Conservation (phyloP, 2,888 invertebrate genomes). For the Vandiemenella viatica region DNA sequence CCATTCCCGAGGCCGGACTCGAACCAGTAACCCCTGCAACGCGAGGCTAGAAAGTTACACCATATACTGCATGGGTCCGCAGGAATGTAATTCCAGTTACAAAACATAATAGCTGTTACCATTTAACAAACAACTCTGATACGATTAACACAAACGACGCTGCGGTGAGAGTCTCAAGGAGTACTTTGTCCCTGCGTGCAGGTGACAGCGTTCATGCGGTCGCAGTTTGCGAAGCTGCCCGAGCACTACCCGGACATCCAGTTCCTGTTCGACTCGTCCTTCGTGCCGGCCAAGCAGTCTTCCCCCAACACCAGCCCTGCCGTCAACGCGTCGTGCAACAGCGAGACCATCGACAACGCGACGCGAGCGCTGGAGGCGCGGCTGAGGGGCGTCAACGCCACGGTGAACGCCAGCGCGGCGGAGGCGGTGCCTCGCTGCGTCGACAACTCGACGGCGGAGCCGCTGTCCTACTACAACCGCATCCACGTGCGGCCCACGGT, state of each 20-base stretch:
- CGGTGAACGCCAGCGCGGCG: not conserved
- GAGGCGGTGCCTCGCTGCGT: not conserved
- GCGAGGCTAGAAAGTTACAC: too few species aligned
- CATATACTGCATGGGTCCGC: too few species aligned
- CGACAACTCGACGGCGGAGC: slow-evolving; percentile 13
- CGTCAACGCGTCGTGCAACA: not conserved
- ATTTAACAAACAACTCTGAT: too few species aligned
- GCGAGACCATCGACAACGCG: slow-evolving; percentile 9
- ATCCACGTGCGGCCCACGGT: slow-evolving; percentile 42
- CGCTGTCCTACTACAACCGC: slow-evolving; percentile 18
- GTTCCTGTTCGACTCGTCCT: slow-evolving; percentile 12
- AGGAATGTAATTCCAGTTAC: too few species aligned
- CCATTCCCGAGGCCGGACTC: too few species aligned
- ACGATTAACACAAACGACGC: too few species aligned
- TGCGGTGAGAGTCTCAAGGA: too few species aligned
- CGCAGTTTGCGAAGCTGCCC: slow-evolving; percentile 7
- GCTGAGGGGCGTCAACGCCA: not conserved
- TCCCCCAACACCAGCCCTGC: slow-evolving; percentile 1
- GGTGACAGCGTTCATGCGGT: slow-evolving; percentile 10
- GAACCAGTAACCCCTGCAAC: too few species aligned
- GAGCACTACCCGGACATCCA: slow-evolving; percentile 15
- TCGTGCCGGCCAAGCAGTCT: slow-evolving; percentile 1
- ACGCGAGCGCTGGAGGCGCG: slow-evolving; percentile 11
- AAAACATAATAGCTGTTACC: too few species aligned
- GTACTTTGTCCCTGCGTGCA: slow-evolving; percentile 2